Percentiles rank a stretch among this genome's conserved stretches.
phyloP scores from a whole-genome alignment of 2,888 invertebrate genomes.

The Phyllotreta striolata region DNA sequence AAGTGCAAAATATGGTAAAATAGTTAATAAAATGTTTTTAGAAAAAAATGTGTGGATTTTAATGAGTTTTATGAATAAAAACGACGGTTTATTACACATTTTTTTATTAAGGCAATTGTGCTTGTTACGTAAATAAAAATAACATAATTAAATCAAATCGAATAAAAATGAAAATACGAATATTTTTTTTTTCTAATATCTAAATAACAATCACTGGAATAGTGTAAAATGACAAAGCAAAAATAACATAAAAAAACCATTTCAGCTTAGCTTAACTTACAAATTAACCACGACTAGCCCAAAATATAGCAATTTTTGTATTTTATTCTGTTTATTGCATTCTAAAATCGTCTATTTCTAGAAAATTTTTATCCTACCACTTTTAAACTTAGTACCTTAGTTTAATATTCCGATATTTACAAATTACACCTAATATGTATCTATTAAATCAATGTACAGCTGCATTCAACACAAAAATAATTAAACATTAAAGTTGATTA shows the following conservation, averaged over 20 bases:
- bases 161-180: conserved; percentile 22
- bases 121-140: conserved; percentile 29
- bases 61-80: background rate
- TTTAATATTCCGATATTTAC: conserved; percentile 8
- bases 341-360: conserved; percentile 19
- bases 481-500: background rate
- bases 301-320: conserved; percentile 21
- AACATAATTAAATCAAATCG: conserved; percentile 23
- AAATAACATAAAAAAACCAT: conserved; percentile 28
- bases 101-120: conserved; percentile 30
- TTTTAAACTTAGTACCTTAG: conserved; percentile 14
- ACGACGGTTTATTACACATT: conserved; percentile 3
- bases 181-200: conserved; percentile 19
- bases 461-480: conserved; percentile 1
- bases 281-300: conserved; percentile 22
- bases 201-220: conserved; percentile 31
- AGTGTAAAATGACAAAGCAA: conserved; percentile 25
- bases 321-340: conserved; percentile 17
- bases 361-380: conserved; percentile 1
- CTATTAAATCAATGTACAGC: conserved; percentile 1
- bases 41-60: no score
- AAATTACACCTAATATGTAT: conserved; percentile 4
- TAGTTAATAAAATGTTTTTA: no score
- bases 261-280: conserved; percentile 20
- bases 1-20: conserved; percentile 66